Evolutionary conservation across 2,888 invertebrate species (phyloP), one percentile per base, ranked within the genome.

Genomic region (Rhopalosiphum nymphaeae): DNA sequence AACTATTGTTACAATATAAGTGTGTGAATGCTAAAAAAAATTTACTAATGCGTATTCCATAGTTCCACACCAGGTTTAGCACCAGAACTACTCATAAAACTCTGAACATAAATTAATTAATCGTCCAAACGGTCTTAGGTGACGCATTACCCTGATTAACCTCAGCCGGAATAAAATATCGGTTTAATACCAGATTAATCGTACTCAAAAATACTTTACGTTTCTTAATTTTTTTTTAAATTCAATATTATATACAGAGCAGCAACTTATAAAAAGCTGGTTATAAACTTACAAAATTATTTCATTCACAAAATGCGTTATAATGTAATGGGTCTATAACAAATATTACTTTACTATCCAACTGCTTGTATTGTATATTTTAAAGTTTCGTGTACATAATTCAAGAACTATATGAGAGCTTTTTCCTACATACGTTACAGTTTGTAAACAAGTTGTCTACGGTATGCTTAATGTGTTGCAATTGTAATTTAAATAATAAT

Each of bases 361-460:
- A 67, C n/a, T 67, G 16, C n/a, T 67, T 67, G 67, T n/a, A n/a
- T 67, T 67, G 67, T n/a, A 67, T 67, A 67, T n/a, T 67, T 67
- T 13, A 67, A 67, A 67, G 67, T 67, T 67, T 67, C n/a, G 13
- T 67, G 13, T 67, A 67, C 16, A n/a, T n/a, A n/a, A 67, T 67
- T 16, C 67, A 67, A 67, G 67, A n/a, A n/a, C n/a, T 67, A 67
- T 16, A n/a, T 16, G 67, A 67, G n/a, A 67, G 67, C 16, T 16
- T 67, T n/a, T n/a, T 67, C 67, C 67, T 67, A 67, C 16, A 67
- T 16, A n/a, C n/a, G n/a, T n/a, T n/a, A n/a, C 67, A 67, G 67
- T 67, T 67, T 67, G 67, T n/a, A 67, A 67, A 67, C 67, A n/a
- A 67, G n/a, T 67, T 67, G 16, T 67, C n/a, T n/a, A 67, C 13